Percentiles rank a stretch among this genome's conserved stretches.
Conservation (phyloP, 2,888 invertebrate genomes). For the Rhynchonema sp. region DNA sequence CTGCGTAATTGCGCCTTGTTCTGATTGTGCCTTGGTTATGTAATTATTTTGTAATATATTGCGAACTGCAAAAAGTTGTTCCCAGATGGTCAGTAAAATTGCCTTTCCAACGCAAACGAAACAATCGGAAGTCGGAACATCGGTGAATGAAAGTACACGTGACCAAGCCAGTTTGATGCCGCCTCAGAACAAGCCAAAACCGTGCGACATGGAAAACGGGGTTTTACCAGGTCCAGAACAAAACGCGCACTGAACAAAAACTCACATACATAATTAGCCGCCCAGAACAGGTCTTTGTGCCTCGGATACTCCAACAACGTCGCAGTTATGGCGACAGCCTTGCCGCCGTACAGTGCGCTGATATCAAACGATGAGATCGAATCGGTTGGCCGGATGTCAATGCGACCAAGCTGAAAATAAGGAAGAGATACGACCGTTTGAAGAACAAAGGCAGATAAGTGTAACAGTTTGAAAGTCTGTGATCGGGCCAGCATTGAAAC, state of each 20-base stretch:
- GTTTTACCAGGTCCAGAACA: background rate
- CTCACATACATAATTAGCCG: background rate
- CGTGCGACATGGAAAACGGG: background rate
- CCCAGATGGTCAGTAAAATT: no score
- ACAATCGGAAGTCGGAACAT: no score
- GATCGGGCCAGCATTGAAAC: background rate
- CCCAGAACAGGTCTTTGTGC: background rate
- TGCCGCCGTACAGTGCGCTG: background rate
- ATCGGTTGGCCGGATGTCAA: background rate
- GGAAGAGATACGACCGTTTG: background rate
- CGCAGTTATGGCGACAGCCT: background rate
- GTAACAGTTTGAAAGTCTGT: background rate
- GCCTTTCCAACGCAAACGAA: no score
- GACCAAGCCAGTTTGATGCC: no score
- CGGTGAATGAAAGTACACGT: no score
- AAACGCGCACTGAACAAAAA: background rate
- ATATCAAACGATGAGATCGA: background rate
- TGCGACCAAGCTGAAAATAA: background rate
- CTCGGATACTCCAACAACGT: background rate
- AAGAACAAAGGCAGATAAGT: background rate
- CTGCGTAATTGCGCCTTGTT: no score
- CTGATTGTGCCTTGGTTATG: no score
- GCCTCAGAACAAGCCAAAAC: background rate
- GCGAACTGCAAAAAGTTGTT: no score
- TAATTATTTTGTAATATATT: no score